phyloP scores from a whole-genome alignment of 2,113 vertebrate species.

The rat (Rattus norvegicus) region DNA sequence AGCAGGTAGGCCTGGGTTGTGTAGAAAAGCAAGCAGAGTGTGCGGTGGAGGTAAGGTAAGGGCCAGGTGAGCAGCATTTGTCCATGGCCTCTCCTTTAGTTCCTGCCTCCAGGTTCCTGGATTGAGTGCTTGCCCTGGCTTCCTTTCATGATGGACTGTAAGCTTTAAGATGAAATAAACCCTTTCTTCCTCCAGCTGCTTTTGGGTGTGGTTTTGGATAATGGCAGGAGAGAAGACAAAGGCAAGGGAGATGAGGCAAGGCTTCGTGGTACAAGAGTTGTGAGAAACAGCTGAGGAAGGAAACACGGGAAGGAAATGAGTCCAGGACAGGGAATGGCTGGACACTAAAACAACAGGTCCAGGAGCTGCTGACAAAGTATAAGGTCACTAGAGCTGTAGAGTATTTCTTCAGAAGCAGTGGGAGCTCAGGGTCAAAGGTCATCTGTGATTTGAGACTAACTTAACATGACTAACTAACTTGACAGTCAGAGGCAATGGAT shows the following conservation, averaged over 20 bases:
- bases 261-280: neutral
- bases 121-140: neutral
- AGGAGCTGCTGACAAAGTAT: rapidly evolving
- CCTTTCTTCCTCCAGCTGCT: neutral
- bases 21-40: neutral
- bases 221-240: neutral
- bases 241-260: neutral
- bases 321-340: too few relatives aligned
- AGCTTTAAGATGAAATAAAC: neutral
- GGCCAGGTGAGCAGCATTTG: neutral
- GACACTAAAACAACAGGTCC: too few relatives aligned
- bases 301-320: neutral
- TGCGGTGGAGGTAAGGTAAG: neutral
- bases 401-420: neutral
- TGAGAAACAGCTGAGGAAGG: neutral
- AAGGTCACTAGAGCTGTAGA: rapidly evolving
- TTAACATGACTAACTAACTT: too few relatives aligned
- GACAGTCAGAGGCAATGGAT: too few relatives aligned
- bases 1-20: neutral
- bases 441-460: neutral
- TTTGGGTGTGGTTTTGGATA: neutral
- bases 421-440: neutral
- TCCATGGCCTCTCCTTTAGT: neutral
- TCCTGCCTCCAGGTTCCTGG: neutral
- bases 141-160: neutral